Evolutionary conservation across 2,888 invertebrate species (phyloP), one percentile per base, ranked within the genome.

Genomic region (Nesidiocoris tenuis): DNA sequence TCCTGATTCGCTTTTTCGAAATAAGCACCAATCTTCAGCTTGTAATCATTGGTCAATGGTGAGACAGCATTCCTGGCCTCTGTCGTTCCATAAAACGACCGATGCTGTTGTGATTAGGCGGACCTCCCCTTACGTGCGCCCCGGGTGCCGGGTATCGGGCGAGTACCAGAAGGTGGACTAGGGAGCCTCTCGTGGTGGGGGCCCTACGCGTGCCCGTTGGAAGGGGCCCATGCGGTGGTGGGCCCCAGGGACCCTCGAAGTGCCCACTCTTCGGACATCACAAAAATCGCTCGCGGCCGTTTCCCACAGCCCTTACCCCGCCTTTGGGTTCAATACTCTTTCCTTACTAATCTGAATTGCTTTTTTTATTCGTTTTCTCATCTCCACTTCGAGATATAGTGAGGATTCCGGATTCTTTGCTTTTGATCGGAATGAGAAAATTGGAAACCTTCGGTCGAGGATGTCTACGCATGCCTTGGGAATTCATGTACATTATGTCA

Each of bases 261-360:
- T 39, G 39, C 39, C 39, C 39, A 39, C 39, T 39, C 39, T 39
- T 39, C 39, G 39, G 39, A 39, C 39, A 7, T 39, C 39, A 39
- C 39, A 39, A 39, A 39, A 39, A 70, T 70, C 70, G 70, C 70
- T 70, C 70, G 70, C 24, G 70, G 70, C 70, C 70, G 61, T 57
- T 70, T 70, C 70, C 70, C 70, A 70, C 70, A 70, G 70, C 59
- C 66, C 66, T 66, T 66, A 39, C 56, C 1, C 23, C 67, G 55
- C 67, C 70, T 23, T 19, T 57, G 61, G 61, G 70, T 70, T 70
- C 70, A 70, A 70, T 70, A 70, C 70, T 70, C 61, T 61, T 70
- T 59, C n/a, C 70, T 57, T 70, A 70, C 67, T 55, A 67, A 67
- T 67, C 67, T 67, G 67, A 67, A 67, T 66, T 39, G 39, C 39